These are phyloP conservation scores for Asarcornis scutulata DNA, from an alignment of 2,113 vertebrate genomes.

Conservation along the genomic window DNA sequence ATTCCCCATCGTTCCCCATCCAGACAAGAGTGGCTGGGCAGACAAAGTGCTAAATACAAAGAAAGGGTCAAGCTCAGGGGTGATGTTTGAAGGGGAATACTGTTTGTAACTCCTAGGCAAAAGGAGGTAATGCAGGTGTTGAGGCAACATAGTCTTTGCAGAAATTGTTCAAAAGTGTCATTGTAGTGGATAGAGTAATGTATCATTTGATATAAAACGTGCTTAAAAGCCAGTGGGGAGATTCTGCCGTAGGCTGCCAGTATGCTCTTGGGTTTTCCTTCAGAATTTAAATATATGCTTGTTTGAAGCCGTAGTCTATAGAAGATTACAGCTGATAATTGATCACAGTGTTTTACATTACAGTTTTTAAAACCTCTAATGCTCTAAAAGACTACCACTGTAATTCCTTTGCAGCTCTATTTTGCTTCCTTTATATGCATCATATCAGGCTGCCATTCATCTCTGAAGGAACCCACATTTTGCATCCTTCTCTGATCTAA, in stretches of 20 bases:
- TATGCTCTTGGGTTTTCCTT: neutral
- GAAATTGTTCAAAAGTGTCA: neutral
- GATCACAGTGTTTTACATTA: neutral
- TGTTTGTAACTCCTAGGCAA: neutral
- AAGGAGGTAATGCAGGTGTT: neutral
- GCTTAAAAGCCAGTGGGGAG: neutral
- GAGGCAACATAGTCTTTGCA: neutral
- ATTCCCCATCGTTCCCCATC: neutral
- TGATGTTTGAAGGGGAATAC: neutral
- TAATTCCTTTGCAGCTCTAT: neutral
- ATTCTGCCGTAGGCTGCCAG: neutral
- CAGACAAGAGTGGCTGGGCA: neutral
- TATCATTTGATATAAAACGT: neutral
- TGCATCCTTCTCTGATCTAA: neutral
- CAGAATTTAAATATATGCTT: neutral
- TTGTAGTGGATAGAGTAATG: neutral
- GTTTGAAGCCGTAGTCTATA: neutral
- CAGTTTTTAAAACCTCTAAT: neutral
- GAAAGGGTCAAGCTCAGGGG: neutral
- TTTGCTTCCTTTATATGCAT: neutral
- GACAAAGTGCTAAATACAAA: neutral
- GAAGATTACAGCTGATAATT: neutral
- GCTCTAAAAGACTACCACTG: neutral
- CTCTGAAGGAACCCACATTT: neutral
- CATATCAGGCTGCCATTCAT: neutral